These are phyloP conservation scores for Ips typographus DNA, from an alignment of 1,140 invertebrate species.

Conservation along the genomic window DNA sequence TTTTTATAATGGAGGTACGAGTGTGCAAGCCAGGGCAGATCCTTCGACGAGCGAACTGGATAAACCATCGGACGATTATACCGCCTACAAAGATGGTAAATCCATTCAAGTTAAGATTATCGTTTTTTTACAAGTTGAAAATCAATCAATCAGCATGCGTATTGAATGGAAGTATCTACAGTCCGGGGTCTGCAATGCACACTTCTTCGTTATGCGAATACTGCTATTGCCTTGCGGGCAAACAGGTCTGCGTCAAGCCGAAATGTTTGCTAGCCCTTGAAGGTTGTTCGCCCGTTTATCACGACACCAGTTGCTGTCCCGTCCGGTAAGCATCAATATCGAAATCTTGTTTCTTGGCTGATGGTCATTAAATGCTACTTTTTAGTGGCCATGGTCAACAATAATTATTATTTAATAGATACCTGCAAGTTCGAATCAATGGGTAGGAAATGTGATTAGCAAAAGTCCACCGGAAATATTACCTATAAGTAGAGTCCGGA, in stretches of 20 bases:
- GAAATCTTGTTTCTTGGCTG: too few species aligned
- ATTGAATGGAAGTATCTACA: conserved; percentile 73
- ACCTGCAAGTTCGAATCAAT: too few species aligned
- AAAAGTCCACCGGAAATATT: too few species aligned
- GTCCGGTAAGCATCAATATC: conserved; percentile 53
- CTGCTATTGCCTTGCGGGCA: conserved; percentile 77
- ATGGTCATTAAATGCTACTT: too few species aligned
- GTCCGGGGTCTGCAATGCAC: conserved; percentile 81
- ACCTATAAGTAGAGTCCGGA: too few species aligned
- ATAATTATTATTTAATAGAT: too few species aligned
- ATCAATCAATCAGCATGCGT: conserved; percentile 62
- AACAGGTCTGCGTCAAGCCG: conserved; percentile 76
- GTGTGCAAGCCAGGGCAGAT: conserved; percentile 42
- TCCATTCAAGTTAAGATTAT: background rate
- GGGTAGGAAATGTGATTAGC: too few species aligned
- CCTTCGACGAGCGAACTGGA: conserved; percentile 27
- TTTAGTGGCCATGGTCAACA: too few species aligned
- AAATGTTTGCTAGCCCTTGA: conserved; percentile 76
- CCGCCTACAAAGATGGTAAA: conserved; percentile 19
- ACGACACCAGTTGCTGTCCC: conserved; percentile 78
- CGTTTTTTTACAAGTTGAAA: background rate
- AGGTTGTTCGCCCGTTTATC: conserved; percentile 69
- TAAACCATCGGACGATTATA: conserved; percentile 20
- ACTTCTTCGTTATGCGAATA: conserved; percentile 78
- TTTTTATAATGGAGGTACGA: conserved; percentile 36